Conservation (phyloP, 1,140 invertebrate genomes). For the Andrena cerasifolii region DNA sequence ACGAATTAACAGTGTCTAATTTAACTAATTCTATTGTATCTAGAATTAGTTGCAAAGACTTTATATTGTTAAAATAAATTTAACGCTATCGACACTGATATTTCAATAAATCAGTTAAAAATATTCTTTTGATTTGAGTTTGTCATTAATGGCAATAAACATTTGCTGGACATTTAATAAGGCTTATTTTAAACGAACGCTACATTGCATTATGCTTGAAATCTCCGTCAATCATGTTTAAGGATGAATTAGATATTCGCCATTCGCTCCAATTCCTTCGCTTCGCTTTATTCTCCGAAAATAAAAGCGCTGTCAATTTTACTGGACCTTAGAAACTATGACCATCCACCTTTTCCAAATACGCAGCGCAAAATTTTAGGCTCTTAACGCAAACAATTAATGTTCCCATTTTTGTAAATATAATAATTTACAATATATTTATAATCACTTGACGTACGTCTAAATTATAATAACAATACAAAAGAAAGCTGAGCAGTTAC, state of each 20-base stretch:
- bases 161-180: conserved; percentile 16
- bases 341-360: conserved; percentile 1
- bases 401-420: conserved; percentile 36
- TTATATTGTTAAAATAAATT: conserved; percentile 63
- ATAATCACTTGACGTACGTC: neutral
- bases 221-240: neutral
- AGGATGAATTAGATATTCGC: neutral
- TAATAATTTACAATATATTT: conserved; percentile 46
- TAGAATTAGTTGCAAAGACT: conserved; percentile 84
- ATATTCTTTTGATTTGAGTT: neutral
- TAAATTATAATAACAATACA: neutral
- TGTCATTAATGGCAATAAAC: conserved; percentile 18
- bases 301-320: conserved; percentile 22
- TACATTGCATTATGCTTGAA: neutral
- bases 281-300: conserved; percentile 6
- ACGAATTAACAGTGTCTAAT: conserved; percentile 76
- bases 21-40: conserved; percentile 84
- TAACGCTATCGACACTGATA: neutral
- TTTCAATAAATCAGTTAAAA: neutral
- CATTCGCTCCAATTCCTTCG: neutral
- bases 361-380: conserved; percentile 3
- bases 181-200: conserved; percentile 19
- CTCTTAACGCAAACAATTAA: conserved; percentile 9
- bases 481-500: neutral
- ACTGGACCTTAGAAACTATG: conserved; percentile 8